Base-by-base conservation (phyloP, 37 sponge, comb jelly and placozoan species). In the Sycon ciliatum region DNA sequence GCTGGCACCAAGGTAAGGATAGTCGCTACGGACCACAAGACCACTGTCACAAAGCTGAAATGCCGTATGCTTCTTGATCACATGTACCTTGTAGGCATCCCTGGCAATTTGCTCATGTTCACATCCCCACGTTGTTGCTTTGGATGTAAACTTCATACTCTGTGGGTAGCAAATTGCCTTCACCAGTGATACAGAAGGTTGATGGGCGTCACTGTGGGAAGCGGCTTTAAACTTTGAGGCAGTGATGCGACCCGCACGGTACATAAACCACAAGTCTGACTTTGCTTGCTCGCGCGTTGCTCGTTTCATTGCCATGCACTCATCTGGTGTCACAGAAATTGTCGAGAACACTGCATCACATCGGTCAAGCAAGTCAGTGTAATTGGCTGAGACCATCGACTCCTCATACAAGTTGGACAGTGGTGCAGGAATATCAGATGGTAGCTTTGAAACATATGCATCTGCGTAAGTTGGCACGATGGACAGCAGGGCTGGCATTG, bases 151-250 rank as follows among this genome's bases (percentile, higher is more conserved):
- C 13, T 31, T 56, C 1, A 37, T 38, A 32, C 29, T 5, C 26
- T 78, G 39, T 34, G 78, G 71, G 34, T 77, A 77, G 60, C 78
- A 77, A 36, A 77, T 77, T 11, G 60, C 9, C 20, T 57, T 68
- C 16, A 77, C 3, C 36, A 77, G 35, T 9, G 38, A 57, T 18
- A 29, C 28, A 6, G 78, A 29, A 35, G 78, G 69, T 30, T 77
- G 68, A 35, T 7, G 23, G 26, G 23, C 31, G 57, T 56, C 32
- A 22, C 70, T 77, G n/a, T 32, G 6, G 36, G 58, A 68, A 4
- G 53, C 36, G 13, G 34, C n/a, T 39, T 77, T 77, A 57, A 78
- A 57, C 7, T 30, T 20, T 22, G 78, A 78, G 27, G 71, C 78
- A 32, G 78, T 78, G 20, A 78, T 60, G 13, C 78, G 40, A 3